phyloP scores from a whole-genome alignment of 2,797 vertebrate genomes.

The Oophaga sylvatica region DNA sequence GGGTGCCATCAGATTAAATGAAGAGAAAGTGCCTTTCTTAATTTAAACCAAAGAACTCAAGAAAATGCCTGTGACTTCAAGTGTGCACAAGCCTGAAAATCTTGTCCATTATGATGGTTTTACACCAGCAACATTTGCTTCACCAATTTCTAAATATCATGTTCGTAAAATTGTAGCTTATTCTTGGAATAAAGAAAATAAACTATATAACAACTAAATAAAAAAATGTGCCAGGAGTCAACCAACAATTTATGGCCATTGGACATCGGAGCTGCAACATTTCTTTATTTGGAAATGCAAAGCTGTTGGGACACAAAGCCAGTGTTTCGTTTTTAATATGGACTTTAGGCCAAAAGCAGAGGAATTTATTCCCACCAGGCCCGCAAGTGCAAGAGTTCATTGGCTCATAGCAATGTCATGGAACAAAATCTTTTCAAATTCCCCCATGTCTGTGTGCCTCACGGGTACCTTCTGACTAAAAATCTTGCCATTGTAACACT shows the following conservation, averaged over 20 bases:
- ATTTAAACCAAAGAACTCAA: constrained; percentile 60
- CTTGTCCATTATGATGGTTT: constrained; percentile 52
- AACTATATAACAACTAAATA: constrained; percentile 3
- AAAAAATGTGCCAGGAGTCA: constrained; percentile 56
- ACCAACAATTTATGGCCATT: constrained; percentile 59
- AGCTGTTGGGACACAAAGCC: constrained; percentile 72
- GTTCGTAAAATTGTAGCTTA: constrained; percentile 49
- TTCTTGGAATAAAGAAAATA: not conserved
- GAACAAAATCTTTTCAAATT: constrained; percentile 76
- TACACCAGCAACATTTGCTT: constrained; percentile 59
- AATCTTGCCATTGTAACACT: constrained; percentile 89
- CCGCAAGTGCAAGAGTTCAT: constrained; percentile 75
- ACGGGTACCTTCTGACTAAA: constrained; percentile 83
- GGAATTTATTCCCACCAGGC: constrained; percentile 79
- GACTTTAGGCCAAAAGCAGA: constrained; percentile 77
- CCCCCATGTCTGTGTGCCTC: constrained; percentile 76
- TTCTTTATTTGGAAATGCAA: constrained; percentile 70
- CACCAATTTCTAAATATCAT: constrained; percentile 2
- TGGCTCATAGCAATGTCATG: constrained; percentile 86
- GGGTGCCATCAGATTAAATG: constrained; percentile 80
- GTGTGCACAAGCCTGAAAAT: constrained; percentile 59
- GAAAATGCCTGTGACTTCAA: constrained; percentile 62
- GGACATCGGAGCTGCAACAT: constrained; percentile 75
- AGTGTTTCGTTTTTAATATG: constrained; percentile 73
- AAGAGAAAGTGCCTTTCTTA: constrained; percentile 60